These are phyloP conservation scores for Aporophyla lueneburgensis DNA, from an alignment of 2,888 invertebrate genomes.

Conservation along the genomic window DNA sequence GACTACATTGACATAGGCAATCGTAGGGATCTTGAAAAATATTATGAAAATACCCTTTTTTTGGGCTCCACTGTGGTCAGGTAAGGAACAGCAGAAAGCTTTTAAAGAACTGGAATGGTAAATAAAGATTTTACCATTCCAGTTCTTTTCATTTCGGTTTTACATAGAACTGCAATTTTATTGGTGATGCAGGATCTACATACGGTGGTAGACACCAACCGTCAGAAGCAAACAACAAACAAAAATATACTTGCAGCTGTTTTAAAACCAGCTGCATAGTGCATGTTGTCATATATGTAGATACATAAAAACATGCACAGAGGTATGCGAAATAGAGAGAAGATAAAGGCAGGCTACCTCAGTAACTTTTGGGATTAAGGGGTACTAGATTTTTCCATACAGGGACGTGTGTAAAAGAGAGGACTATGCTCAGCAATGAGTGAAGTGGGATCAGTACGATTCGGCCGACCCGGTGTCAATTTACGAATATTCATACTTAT, in stretches of 20 bases:
- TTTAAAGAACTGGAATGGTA: not conserved
- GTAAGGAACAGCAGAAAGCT: not conserved
- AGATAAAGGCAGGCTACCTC: not conserved
- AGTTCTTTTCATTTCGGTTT: not conserved
- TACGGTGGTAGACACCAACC: too few species aligned
- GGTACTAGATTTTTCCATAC: too few species aligned
- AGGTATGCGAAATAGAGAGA: not conserved
- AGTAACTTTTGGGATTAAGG: too few species aligned
- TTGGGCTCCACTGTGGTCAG: not conserved
- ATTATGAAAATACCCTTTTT: not conserved
- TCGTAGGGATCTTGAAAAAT: not conserved
- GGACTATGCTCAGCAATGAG: too few species aligned
- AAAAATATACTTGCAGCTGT: not conserved
- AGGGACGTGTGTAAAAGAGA: too few species aligned
- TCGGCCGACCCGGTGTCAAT: too few species aligned
- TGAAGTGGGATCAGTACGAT: too few species aligned
- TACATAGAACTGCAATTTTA: not conserved
- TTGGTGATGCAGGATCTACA: not conserved
- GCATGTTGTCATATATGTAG: too few species aligned
- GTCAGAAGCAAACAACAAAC: not conserved
- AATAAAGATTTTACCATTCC: too few species aligned
- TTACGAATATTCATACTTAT: too few species aligned
- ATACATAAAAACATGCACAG: too few species aligned
- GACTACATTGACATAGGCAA: conserved; percentile 14
- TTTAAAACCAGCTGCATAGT: too few species aligned